Percentiles rank a stretch among this genome's conserved stretches.
Evolutionary conservation across 2,888 invertebrate species (phyloP).

Genomic region (Sinotaia quadrata): DNA sequence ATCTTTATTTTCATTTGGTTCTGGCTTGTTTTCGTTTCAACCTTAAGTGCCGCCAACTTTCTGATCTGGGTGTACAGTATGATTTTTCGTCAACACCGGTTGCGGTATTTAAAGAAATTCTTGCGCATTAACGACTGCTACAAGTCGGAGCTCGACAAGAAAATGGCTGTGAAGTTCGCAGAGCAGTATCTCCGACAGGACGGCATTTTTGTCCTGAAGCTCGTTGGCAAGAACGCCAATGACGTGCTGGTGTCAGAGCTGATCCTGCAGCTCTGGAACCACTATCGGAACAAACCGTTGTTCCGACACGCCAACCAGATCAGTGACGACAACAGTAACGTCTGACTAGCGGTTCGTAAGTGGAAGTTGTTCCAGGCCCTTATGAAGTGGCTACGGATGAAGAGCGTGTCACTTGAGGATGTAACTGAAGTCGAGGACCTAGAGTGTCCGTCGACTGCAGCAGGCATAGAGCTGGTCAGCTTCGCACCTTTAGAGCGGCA

Average conservation of each 20-base stretch:
- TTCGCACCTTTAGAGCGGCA: conserved; percentile 35
- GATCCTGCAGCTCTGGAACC: conserved; percentile 70
- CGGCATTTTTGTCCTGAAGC: conserved; percentile 70
- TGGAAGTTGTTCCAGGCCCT: conserved; percentile 45
- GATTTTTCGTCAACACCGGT: conserved; percentile 63
- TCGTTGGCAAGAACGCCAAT: conserved; percentile 72
- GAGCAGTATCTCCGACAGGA: conserved; percentile 71
- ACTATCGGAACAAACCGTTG: conserved; percentile 66
- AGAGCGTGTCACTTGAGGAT: conserved; percentile 50
- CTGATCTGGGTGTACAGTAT: conserved; percentile 72
- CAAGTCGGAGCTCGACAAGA: conserved; percentile 66
- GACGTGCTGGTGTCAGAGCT: conserved; percentile 72
- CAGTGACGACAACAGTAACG: conserved; percentile 67
- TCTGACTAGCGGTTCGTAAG: conserved; percentile 66
- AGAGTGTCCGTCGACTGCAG: conserved; percentile 2
- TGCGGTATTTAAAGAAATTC: conserved; percentile 68
- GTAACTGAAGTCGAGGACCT: conserved; percentile 34
- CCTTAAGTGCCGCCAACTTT: conserved; percentile 72
- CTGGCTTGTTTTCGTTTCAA: conserved; percentile 74
- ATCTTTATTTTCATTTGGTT: conserved; percentile 75
- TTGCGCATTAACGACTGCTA: conserved; percentile 66
- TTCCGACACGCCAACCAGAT: conserved; percentile 66
- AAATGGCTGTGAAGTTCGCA: conserved; percentile 67
- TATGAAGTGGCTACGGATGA: conserved; percentile 55
- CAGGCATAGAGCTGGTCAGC: conserved; percentile 38